These are phyloP conservation scores for Cydia fagiglandana DNA, from an alignment of 1,140 invertebrate genomes.

Conservation along the genomic window DNA sequence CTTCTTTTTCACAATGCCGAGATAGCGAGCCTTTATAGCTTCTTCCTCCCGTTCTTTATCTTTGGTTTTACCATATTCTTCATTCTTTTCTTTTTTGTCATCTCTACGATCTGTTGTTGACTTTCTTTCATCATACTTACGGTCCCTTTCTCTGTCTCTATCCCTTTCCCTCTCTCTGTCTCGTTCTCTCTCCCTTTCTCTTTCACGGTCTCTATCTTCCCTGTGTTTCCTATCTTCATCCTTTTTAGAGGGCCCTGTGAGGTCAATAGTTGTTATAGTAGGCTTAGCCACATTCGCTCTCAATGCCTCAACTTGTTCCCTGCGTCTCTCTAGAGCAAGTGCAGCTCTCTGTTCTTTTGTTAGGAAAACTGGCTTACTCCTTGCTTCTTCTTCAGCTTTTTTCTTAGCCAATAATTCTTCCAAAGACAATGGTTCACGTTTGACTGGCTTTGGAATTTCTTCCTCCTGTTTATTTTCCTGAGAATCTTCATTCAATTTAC, in stretches of 20 bases:
- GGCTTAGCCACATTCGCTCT: slow-evolving; percentile 72
- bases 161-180: slow-evolving; percentile 63
- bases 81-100: slow-evolving; percentile 72
- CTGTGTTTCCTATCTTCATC: slow-evolving; percentile 70
- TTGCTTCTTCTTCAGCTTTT: slow-evolving; percentile 96
- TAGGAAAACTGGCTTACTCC: slow-evolving; percentile 97
- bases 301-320: slow-evolving; percentile 90
- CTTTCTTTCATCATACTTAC: slow-evolving; percentile 69
- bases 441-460: slow-evolving; percentile 74
- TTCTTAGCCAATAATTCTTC: slow-evolving; percentile 98
- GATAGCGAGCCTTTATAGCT: slow-evolving; percentile 96
- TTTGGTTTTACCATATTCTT: slow-evolving; percentile 83
- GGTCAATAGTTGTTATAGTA: slow-evolving; percentile 69
- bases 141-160: slow-evolving; percentile 62
- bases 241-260: slow-evolving; percentile 66
- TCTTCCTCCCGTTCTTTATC: slow-evolving; percentile 95
- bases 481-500: slow-evolving; percentile 65
- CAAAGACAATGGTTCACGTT: slow-evolving; percentile 95
- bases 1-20: slow-evolving; percentile 97
- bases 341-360: slow-evolving; percentile 96
- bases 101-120: slow-evolving; percentile 59
- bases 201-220: slow-evolving; percentile 55
- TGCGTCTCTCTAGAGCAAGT: slow-evolving; percentile 92
- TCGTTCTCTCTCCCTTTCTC: slow-evolving; percentile 64
- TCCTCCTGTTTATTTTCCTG: slow-evolving; percentile 68